Conservation (phyloP, 2,797 vertebrate genomes). For the Taenioides sp. region DNA sequence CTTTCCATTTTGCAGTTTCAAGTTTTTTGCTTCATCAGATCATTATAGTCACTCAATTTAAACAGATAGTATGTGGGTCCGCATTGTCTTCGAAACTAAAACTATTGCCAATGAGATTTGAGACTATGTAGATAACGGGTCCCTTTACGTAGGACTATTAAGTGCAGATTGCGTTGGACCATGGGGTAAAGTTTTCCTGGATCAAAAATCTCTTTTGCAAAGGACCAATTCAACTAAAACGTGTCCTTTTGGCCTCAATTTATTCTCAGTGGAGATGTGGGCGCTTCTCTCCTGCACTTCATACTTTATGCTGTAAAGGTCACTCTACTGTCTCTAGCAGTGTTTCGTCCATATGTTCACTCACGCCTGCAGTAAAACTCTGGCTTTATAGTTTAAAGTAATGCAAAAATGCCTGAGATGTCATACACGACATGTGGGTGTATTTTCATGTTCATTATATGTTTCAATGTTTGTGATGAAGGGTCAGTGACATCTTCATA, state of each 20-base stretch:
- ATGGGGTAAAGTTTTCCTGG: background rate
- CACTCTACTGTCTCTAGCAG: background rate
- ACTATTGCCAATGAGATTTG: background rate
- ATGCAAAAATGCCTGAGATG: background rate
- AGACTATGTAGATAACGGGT: background rate
- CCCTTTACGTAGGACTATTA: background rate
- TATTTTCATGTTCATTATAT: background rate
- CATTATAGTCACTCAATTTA: background rate
- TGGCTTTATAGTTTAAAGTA: too few species aligned
- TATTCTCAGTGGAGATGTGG: background rate
- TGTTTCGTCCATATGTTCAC: background rate
- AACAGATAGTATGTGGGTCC: too few species aligned
- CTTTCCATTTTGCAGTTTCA: background rate
- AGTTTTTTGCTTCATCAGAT: background rate
- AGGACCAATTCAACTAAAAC: background rate
- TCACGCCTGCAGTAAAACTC: constrained; percentile 4
- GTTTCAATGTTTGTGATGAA: background rate
- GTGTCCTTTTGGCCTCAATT: background rate
- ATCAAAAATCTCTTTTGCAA: background rate
- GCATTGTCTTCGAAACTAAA: background rate
- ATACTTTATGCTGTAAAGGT: background rate
- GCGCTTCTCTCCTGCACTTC: constrained; percentile 1
- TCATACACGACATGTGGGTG: background rate
- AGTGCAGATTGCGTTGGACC: background rate
- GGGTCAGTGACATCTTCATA: constrained; percentile 1